Percentiles rank a stretch among this genome's conserved stretches.
phyloP scores from a whole-genome alignment of 2,113 vertebrate species.

The Nerophis ophidion region DNA sequence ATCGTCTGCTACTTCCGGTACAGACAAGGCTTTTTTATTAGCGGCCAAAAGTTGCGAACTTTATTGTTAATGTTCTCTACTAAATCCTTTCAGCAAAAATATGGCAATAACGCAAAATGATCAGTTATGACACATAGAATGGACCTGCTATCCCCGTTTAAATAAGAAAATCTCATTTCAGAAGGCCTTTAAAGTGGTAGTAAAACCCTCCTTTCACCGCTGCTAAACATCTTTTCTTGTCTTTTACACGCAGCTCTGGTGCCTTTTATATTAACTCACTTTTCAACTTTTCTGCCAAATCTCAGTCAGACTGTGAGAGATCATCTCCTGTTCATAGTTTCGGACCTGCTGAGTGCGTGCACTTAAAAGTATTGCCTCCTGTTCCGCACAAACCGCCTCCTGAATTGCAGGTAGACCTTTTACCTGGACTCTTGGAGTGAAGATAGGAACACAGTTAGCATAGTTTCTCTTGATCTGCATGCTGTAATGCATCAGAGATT shows the following conservation, averaged over 20 bases:
- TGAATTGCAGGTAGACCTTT: conserved; percentile 80
- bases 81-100: too few relatives aligned
- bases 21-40: too few relatives aligned
- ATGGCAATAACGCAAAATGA: too few relatives aligned
- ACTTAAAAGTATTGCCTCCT: conserved; percentile 67
- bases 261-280: conserved; percentile 35
- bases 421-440: neutral
- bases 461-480: neutral
- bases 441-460: neutral
- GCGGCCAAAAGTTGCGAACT: too few relatives aligned
- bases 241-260: conserved; percentile 16
- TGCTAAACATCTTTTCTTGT: conserved; percentile 20
- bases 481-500: neutral
- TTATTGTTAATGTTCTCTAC: too few relatives aligned
- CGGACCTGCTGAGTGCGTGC: conserved; percentile 64
- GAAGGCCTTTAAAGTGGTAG: too few relatives aligned
- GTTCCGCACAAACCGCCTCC: conserved; percentile 69
- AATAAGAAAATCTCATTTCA: too few relatives aligned
- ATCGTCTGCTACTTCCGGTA: too few relatives aligned
- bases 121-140: too few relatives aligned
- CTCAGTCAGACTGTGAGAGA: conserved; percentile 61
- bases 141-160: too few relatives aligned
- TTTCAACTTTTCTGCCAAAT: conserved; percentile 34
- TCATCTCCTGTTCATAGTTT: conserved; percentile 56
- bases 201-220: conserved; percentile 11